Evolutionary conservation across 2,888 invertebrate genomes (phyloP).

Genomic region (Epinotia brunnichana): DNA sequence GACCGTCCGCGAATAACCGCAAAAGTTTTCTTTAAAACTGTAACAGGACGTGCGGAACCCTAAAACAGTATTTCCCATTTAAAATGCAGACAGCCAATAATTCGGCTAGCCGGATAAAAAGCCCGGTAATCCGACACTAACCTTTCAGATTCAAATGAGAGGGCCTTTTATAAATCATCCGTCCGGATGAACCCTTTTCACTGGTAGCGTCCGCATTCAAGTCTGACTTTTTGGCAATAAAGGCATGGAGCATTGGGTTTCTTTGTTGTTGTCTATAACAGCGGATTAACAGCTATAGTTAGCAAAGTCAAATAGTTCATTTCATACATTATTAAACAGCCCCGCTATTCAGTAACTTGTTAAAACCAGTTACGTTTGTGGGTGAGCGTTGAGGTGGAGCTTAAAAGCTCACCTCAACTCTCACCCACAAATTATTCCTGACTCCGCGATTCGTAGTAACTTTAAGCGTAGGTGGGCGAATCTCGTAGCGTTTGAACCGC

Average conservation of each 20-base stretch:
- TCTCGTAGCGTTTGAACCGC: too few relatives aligned
- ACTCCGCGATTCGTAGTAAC: too few relatives aligned
- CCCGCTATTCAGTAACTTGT: too few relatives aligned
- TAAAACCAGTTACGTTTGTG: too few relatives aligned
- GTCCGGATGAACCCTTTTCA: slow-evolving; percentile 64
- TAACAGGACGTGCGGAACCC: neutral
- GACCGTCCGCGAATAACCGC: too few relatives aligned
- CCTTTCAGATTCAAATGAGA: slow-evolving; percentile 79
- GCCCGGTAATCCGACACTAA: slow-evolving; percentile 67
- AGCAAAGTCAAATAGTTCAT: too few relatives aligned
- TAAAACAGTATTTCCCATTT: slow-evolving; percentile 27
- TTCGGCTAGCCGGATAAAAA: slow-evolving; percentile 51
- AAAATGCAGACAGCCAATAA: slow-evolving; percentile 45
- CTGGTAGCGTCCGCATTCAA: slow-evolving; percentile 52
- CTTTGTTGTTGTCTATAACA: neutral
- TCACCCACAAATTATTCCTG: too few relatives aligned
- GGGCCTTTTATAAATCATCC: slow-evolving; percentile 79
- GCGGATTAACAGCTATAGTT: neutral
- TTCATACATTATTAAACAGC: too few relatives aligned
- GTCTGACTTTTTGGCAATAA: slow-evolving; percentile 1
- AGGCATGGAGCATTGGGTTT: neutral
- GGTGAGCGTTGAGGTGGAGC: too few relatives aligned
- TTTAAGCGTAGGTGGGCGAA: too few relatives aligned
- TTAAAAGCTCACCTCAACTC: too few relatives aligned
- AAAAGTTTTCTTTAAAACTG: too few relatives aligned